phyloP scores from a whole-genome alignment of 2,888 invertebrate species.

The Habroteleia sp. region DNA sequence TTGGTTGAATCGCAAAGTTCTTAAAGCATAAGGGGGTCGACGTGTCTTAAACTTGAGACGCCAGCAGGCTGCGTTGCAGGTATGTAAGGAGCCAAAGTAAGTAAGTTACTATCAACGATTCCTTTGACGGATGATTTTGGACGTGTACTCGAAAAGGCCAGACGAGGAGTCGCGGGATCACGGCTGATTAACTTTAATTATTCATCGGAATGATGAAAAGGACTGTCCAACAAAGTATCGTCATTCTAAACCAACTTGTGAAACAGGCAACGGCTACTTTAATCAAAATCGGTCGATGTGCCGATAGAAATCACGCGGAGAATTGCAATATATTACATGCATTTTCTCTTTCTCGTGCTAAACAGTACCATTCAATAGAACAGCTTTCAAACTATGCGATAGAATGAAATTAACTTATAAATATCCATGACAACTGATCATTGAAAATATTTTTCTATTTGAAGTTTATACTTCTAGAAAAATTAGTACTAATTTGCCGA shows the following conservation, averaged over 20 bases:
- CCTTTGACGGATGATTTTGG: slow-evolving; percentile 62
- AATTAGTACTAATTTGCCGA: no score
- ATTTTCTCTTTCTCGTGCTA: no score
- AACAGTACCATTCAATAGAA: no score
- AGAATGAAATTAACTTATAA: no score
- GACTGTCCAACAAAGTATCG: slow-evolving; percentile 34
- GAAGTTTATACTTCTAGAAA: no score
- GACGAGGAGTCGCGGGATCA: slow-evolving; percentile 48
- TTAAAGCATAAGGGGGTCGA: slow-evolving; percentile 72
- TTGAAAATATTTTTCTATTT: no score
- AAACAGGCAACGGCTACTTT: slow-evolving; percentile 7
- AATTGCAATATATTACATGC: no score
- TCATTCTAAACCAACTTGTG: slow-evolving; percentile 8
- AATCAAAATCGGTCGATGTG: slow-evolving; percentile 12
- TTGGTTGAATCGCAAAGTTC: slow-evolving; percentile 75
- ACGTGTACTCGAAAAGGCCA: slow-evolving; percentile 52
- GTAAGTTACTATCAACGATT: slow-evolving; percentile 60
- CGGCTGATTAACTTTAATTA: slow-evolving; percentile 63
- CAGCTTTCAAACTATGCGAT: no score
- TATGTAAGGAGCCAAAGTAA: slow-evolving; percentile 67
- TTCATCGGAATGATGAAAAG: slow-evolving; percentile 49
- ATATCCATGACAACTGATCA: no score
- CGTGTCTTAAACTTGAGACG: slow-evolving; percentile 77
- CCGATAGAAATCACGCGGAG: no score
- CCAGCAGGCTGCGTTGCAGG: slow-evolving; percentile 62